phyloP scores from a whole-genome alignment of 2,888 invertebrate species.

The Schizaphis graminum region DNA sequence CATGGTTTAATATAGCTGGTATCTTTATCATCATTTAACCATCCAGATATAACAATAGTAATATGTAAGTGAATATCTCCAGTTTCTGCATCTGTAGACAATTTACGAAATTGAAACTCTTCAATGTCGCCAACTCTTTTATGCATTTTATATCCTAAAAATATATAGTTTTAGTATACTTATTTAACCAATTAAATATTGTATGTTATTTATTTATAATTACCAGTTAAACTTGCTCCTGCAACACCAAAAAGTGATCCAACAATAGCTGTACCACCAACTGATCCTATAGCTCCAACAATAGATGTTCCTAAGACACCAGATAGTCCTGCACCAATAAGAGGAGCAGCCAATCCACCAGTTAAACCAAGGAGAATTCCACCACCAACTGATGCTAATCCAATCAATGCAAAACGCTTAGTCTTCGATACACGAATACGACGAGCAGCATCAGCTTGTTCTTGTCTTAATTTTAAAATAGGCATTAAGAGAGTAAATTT shows the following conservation, averaged over 20 bases:
- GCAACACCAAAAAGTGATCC: slow-evolving; percentile 79
- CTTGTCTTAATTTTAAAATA: slow-evolving; percentile 71
- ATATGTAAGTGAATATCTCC: slow-evolving; percentile 73
- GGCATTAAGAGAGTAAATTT: neutral
- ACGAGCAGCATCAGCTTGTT: slow-evolving; percentile 72
- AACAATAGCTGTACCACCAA: slow-evolving; percentile 74
- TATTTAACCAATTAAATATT: neutral
- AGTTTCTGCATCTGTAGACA: slow-evolving; percentile 69
- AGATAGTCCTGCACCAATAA: slow-evolving; percentile 75
- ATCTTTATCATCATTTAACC: slow-evolving; percentile 74
- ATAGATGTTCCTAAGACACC: slow-evolving; percentile 72
- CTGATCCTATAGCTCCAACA: slow-evolving; percentile 73
- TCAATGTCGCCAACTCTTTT: slow-evolving; percentile 79
- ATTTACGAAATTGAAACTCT: slow-evolving; percentile 77
- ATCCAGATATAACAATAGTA: slow-evolving; percentile 77
- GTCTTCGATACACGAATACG: slow-evolving; percentile 74
- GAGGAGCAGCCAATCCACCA: slow-evolving; percentile 78
- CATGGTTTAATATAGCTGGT: slow-evolving; percentile 53
- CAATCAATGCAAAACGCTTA: slow-evolving; percentile 76
- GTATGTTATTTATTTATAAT: neutral
- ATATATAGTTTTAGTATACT: slow-evolving; percentile 50
- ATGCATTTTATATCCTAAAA: slow-evolving; percentile 78
- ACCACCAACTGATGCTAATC: slow-evolving; percentile 77
- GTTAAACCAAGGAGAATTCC: slow-evolving; percentile 78
- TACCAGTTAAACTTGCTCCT: slow-evolving; percentile 78